Percentiles rank a stretch among this genome's conserved stretches.
These are phyloP conservation scores for Orchesellides sinensis DNA, from an alignment of 2,888 invertebrate genomes.

Conservation along the genomic window DNA sequence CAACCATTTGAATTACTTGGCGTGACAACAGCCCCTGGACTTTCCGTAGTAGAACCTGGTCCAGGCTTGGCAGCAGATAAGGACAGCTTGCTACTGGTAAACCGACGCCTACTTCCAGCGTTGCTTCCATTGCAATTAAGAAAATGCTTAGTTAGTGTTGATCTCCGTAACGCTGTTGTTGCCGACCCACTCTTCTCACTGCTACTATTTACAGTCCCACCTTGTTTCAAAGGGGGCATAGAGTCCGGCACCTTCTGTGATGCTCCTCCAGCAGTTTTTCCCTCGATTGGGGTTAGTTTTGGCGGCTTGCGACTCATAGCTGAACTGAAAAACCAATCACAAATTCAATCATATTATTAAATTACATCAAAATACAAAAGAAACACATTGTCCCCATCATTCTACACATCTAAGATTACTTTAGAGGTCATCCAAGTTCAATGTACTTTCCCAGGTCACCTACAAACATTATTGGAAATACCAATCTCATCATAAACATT, in stretches of 20 bases:
- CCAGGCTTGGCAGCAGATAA: background rate
- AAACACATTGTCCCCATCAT: too few relatives aligned
- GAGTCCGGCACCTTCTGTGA: background rate
- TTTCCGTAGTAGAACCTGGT: background rate
- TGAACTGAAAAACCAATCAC: conserved; percentile 16
- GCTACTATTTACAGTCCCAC: background rate
- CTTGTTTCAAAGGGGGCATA: conserved; percentile 23
- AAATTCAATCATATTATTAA: background rate
- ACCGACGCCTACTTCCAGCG: background rate
- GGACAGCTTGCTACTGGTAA: conserved; percentile 15
- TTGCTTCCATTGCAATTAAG: conserved; percentile 47
- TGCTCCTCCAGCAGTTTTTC: conserved; percentile 15
- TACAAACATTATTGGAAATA: too few relatives aligned
- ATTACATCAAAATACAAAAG: background rate
- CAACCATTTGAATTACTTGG: conserved; percentile 18
- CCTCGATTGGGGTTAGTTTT: conserved; percentile 52
- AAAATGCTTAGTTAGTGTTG: conserved; percentile 17
- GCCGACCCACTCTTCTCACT: too few relatives aligned
- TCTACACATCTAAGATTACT: background rate
- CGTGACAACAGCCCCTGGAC: background rate
- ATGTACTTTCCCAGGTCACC: too few relatives aligned
- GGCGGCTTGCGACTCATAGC: conserved; percentile 59
- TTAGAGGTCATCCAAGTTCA: too few relatives aligned
- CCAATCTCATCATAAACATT: too few relatives aligned
- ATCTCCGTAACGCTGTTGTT: background rate